Conservation (phyloP, 2,797 vertebrate species). For the Melanogrammus aeglefinus region DNA sequence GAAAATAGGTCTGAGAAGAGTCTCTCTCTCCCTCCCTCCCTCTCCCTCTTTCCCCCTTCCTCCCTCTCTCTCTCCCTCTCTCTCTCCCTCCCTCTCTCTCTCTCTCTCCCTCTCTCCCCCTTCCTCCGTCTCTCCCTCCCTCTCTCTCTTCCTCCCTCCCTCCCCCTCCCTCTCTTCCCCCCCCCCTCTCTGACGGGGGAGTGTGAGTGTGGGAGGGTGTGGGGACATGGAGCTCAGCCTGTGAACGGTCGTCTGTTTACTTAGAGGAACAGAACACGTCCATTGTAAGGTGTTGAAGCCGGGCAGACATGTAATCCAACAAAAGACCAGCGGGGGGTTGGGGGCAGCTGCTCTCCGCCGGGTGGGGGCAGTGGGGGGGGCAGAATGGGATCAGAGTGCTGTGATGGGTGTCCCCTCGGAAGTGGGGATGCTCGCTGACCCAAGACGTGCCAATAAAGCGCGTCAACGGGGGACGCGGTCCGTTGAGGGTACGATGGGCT, state of each 20-base stretch:
- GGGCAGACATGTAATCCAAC: conserved; percentile 77
- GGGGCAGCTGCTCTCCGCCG: no score
- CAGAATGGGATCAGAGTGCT: no score
- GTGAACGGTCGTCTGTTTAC: conserved; percentile 61
- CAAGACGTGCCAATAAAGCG: no score
- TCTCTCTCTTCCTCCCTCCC: no score
- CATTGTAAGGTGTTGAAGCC: conserved; percentile 73
- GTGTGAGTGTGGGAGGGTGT: conserved; percentile 23
- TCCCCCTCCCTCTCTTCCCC: conserved; percentile 20
- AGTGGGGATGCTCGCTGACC: no score
- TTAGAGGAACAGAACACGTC: conserved; percentile 54
- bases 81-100: no score
- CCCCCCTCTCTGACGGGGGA: conserved; percentile 21
- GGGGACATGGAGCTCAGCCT: conserved; percentile 34
- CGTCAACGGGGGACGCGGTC: no score
- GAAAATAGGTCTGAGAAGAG: conserved; percentile 57
- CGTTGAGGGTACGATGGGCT: no score
- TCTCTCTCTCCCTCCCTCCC: background rate
- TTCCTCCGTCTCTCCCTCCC: background rate
- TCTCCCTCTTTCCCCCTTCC: background rate
- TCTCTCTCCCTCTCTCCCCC: conserved; percentile 35
- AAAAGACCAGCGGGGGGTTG: no score
- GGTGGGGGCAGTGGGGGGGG: no score
- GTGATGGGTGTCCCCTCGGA: no score
- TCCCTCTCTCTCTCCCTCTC: no score